Evolutionary conservation across 2,113 vertebrate genomes (phyloP).

Genomic region (Seriola aureovittata): DNA sequence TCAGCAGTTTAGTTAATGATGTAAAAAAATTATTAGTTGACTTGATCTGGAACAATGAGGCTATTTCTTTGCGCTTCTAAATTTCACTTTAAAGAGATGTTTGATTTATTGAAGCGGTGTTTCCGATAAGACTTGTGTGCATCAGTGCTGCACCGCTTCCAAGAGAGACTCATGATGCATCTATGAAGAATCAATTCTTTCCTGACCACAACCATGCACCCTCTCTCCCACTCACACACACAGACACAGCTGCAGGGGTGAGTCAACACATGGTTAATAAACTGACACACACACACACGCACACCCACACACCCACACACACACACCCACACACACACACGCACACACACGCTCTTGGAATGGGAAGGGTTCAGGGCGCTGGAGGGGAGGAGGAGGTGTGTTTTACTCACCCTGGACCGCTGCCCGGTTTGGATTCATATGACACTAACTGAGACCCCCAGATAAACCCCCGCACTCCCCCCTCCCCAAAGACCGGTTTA

Average conservation of each 20-base stretch:
- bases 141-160: background rate
- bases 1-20: background rate
- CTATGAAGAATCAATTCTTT: constrained; percentile 17
- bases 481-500: constrained; percentile 64
- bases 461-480: constrained; percentile 28
- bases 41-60: background rate
- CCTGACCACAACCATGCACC: constrained; percentile 16
- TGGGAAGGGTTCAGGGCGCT: constrained; percentile 44
- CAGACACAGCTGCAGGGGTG: constrained; percentile 56
- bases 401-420: constrained; percentile 73
- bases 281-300: constrained; percentile 27
- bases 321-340: constrained; percentile 24
- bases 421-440: constrained; percentile 78
- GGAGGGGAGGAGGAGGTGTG: constrained; percentile 49
- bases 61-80: background rate
- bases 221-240: background rate
- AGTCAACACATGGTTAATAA: constrained; percentile 79
- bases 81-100: background rate
- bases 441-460: constrained; percentile 65
- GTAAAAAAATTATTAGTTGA: background rate
- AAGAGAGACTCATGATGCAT: constrained; percentile 15
- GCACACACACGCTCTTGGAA: constrained; percentile 28
- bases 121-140: background rate
- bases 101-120: background rate
- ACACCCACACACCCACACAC: constrained; percentile 7